Base-by-base conservation (phyloP, 2,888 invertebrate genomes). In the Epistrophe eligans region DNA sequence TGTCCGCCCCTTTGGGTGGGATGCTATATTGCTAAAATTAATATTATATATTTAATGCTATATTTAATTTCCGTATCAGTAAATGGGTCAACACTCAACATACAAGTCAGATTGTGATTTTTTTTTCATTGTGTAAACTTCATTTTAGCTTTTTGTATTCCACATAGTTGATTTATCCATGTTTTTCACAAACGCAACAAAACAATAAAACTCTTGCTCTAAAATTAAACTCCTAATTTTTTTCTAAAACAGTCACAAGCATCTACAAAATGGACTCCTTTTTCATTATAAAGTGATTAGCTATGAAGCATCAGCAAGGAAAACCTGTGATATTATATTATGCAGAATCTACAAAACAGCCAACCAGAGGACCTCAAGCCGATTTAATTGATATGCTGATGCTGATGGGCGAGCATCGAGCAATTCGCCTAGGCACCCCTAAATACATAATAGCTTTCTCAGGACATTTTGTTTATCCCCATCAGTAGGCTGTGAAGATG, bases 321-420 rank as follows among this genome's bases (percentile, higher is more conserved):
- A 58, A 58, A 19, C 35, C 38, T 58, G 17, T 24, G 24, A 24
- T 24, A 3, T 24, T 24, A 24, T 11, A 24, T 6, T 24, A 28
- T 8, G 52, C 52, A 55, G n/a, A 8, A 5, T 4, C 38, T 19
- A 43, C 40, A 24, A 4, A 24, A 2, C 10, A 15, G 45, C 19
- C 19, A 24, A 62, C 43, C 67, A 38, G 0, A n/a, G 62, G 45
- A 58, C 17, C 76, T 52, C 76, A 28, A 66, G 76, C 58, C 52
- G 40, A 84, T 76, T 80, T 80, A 84, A 84, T 84, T 80, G 81
- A 55, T 77, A 67, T 62, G 76, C 72, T 84, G 80, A 84, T 72
- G 60, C 60, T 62, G 40, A 43, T 62, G 62, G 71, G 60, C 35
- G 24, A 72, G 40, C 67, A 77, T 67, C 35, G 32, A 72, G 40